Evolutionary conservation across 2,888 invertebrate genomes (phyloP).

Genomic region (Creontiades dilutus): DNA sequence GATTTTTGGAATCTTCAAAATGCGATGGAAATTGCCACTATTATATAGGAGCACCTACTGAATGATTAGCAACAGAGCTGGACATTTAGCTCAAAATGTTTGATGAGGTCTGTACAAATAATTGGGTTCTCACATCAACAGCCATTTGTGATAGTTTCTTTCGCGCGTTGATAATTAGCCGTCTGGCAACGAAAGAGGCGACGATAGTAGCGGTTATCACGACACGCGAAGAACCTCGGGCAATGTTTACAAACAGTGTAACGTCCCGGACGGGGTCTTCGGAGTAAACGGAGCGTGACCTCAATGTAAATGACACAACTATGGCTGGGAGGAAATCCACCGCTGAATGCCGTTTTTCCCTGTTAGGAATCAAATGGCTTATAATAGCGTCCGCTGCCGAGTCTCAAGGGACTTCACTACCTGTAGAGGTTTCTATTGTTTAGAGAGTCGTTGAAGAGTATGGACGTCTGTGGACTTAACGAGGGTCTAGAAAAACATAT

Average conservation of each 20-base stretch:
- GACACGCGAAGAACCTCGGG: background rate
- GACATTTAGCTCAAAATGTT: no score
- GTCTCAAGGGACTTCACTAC: background rate
- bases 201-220: conserved; percentile 19
- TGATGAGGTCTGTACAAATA: no score
- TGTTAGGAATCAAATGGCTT: background rate
- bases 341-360: background rate
- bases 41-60: no score
- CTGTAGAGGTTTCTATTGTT: background rate
- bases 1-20: no score
- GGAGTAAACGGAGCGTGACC: conserved; percentile 43
- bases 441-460: no score
- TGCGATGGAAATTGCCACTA: no score
- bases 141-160: background rate
- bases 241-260: conserved; percentile 41
- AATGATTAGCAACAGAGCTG: no score
- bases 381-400: background rate
- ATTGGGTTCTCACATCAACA: no score
- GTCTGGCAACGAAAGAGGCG: conserved; percentile 13
- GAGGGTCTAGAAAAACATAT: no score
- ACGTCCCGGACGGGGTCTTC: conserved; percentile 8
- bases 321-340: conserved; percentile 14
- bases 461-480: no score
- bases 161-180: conserved; percentile 41
- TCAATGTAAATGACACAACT: conserved; percentile 38